phyloP scores from a whole-genome alignment of 2,113 vertebrate genomes.

The Heterotis niloticus region DNA sequence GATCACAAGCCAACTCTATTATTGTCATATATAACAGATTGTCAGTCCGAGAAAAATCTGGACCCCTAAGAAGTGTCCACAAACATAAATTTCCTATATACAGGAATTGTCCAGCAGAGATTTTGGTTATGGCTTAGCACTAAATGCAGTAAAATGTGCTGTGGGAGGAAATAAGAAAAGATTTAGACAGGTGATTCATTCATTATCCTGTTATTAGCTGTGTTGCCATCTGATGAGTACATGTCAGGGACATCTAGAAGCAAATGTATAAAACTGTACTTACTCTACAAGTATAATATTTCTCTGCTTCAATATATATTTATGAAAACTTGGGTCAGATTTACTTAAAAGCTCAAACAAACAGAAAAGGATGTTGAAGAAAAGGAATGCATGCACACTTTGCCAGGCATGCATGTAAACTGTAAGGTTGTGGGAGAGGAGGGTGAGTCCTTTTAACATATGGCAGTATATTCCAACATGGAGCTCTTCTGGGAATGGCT shows the following conservation, averaged over 20 bases:
- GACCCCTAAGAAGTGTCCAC: not conserved
- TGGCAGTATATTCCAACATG: not conserved
- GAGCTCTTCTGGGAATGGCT: not conserved
- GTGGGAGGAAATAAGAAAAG: not conserved
- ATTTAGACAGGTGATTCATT: not conserved
- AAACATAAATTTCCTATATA: not conserved
- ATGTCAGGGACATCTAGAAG: not conserved
- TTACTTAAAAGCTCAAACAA: not conserved
- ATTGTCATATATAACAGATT: not conserved
- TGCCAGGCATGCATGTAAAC: constrained; percentile 10
- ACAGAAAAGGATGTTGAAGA: constrained; percentile 3
- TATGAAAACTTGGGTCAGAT: not conserved
- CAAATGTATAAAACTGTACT: not conserved
- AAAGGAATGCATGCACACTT: not conserved
- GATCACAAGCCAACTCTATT: not conserved
- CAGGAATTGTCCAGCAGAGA: not conserved
- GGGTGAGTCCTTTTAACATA: not conserved
- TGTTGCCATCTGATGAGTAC: not conserved
- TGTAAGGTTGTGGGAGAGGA: not conserved
- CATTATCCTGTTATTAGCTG: not conserved
- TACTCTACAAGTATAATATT: not conserved
- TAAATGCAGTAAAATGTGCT: not conserved
- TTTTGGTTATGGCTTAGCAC: not conserved
- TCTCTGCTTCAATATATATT: not conserved
- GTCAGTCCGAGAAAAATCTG: not conserved